Evolutionary conservation across 2,888 invertebrate genomes (phyloP), one percentile per base, ranked within the genome.

Genomic region (Sylvicola fuscatus): DNA sequence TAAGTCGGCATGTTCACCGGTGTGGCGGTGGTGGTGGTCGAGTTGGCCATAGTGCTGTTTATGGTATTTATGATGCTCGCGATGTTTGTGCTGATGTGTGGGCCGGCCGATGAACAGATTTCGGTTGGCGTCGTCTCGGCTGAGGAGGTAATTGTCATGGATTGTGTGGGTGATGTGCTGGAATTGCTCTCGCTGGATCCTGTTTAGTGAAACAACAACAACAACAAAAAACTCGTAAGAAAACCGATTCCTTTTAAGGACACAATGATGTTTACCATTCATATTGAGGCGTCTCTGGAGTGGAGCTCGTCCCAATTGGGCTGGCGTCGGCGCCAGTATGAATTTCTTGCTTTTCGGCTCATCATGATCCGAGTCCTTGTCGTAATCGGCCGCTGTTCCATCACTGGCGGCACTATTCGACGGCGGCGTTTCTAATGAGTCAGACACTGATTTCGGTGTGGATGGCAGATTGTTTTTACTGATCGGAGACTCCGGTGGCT

Each of bases 281-380:
- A 80, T 67, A 49, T 82, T 84, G 49, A 84, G 79, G 49, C 87
- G 66, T 53, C 86, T 72, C 62, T 89, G 90, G 35, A 87, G 57
- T 7, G 89, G 89, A 27, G 89, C 87, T 43, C 78, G 70, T 34
- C 92, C 92, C 38, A 90, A 66, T 57, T 92, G 92, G 17, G 92
- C 92, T 3, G 92, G 92, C 2, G 92, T 93, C 1, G 92, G 92
- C 31, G 87, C 90, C 43, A 92, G 64, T 37, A 87, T 77, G 61
- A 83, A 82, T 44, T 62, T 53, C 39, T 58, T 56, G 15, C 46
- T 46, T 35, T 46, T 46, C 27, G 39, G 34, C n/a, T 38, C 38
- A 31, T 49, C 50, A 35, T 34, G 35, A 32, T 41, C 40, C 8
- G 38, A 38, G 26, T 46, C 50, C 17, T 48, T 50, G 16, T 50